Conservation (phyloP, 2,888 invertebrate species). For the Heliconius charithonia region DNA sequence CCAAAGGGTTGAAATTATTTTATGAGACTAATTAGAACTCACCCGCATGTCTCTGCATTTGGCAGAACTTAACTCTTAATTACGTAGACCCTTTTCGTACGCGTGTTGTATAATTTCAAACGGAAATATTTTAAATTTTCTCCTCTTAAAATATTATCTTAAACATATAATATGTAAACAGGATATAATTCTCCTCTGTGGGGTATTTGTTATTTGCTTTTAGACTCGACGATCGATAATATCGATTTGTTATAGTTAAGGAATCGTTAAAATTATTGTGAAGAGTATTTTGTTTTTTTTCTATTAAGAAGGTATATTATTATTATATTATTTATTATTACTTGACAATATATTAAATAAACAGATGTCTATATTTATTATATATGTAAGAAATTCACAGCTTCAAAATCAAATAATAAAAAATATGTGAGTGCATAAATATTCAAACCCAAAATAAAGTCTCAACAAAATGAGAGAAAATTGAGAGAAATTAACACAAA, state of each 20-base stretch:
- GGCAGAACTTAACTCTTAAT: conserved; percentile 32
- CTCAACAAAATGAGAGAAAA: too few relatives aligned
- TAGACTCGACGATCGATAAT: too few relatives aligned
- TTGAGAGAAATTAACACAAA: background rate
- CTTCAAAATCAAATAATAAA: background rate
- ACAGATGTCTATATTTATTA: too few relatives aligned
- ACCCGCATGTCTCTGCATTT: conserved; percentile 35
- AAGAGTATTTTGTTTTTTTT: background rate
- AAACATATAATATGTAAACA: too few relatives aligned
- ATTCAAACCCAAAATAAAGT: background rate
- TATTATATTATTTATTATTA: too few relatives aligned
- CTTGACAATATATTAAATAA: too few relatives aligned
- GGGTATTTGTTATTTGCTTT: background rate
- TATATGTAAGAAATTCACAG: background rate
- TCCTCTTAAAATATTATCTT: background rate
- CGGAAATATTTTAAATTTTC: conserved; percentile 5
- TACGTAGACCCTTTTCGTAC: conserved; percentile 17
- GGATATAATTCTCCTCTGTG: background rate
- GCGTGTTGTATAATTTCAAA: conserved; percentile 15
- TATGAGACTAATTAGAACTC: conserved; percentile 41
- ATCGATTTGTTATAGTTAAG: background rate
- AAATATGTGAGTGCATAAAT: background rate
- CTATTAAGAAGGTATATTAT: background rate
- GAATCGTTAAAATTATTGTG: background rate
- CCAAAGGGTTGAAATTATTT: conserved; percentile 36